Percentiles rank a stretch among this genome's conserved stretches.
phyloP scores from a whole-genome alignment of 2,888 invertebrate species.

The Caenorhabditis sp. region DNA sequence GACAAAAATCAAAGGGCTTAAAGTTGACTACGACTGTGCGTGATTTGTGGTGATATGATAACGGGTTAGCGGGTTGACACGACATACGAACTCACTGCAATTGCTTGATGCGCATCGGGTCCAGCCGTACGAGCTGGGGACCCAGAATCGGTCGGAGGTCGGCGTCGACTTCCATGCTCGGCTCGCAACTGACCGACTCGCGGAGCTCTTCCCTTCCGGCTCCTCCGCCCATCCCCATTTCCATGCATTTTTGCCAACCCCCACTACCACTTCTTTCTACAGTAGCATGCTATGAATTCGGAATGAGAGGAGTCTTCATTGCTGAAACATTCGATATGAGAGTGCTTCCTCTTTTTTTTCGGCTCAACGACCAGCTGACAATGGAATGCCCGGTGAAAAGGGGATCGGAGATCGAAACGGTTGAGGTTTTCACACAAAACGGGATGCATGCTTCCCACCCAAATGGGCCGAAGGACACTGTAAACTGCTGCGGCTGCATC shows the following conservation, averaged over 20 bases:
- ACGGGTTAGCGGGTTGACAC: conserved; percentile 35
- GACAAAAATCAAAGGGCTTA: conserved; percentile 29
- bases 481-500: conserved; percentile 27
- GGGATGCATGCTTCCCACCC: conserved; percentile 11
- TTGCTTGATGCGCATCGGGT: conserved; percentile 72
- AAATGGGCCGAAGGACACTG: conserved; percentile 15
- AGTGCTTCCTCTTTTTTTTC: neutral
- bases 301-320: conserved; percentile 26
- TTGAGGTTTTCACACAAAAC: conserved; percentile 4
- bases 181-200: conserved; percentile 1
- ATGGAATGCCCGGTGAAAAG: neutral
- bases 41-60: conserved; percentile 39
- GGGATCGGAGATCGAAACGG: conserved; percentile 1
- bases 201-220: neutral
- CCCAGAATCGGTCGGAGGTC: conserved; percentile 74
- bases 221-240: conserved; percentile 34
- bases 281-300: conserved; percentile 41
- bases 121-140: conserved; percentile 70
- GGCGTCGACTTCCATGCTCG: conserved; percentile 70
- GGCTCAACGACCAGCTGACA: neutral
- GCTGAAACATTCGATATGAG: conserved; percentile 42
- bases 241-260: conserved; percentile 44
- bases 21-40: conserved; percentile 7
- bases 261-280: conserved; percentile 1
- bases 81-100: conserved; percentile 64